Percentiles rank a stretch among this genome's conserved stretches.
Conservation (phyloP, 1,140 invertebrate species). For the Euura lappo region DNA sequence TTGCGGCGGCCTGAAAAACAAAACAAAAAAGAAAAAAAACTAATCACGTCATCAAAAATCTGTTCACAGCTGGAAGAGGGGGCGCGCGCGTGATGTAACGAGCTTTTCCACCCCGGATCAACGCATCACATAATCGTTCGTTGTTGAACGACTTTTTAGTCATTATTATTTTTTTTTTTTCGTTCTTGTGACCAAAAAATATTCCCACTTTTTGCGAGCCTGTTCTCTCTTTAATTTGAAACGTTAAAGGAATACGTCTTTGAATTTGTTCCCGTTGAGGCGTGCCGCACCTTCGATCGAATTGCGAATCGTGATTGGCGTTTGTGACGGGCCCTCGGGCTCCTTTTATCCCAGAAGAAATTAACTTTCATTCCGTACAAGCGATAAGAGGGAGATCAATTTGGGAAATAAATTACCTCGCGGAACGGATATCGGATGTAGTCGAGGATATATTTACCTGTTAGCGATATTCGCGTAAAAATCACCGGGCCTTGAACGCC, state of each 20-base stretch:
- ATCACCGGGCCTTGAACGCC: not conserved
- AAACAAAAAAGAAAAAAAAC: slow-evolving; percentile 43
- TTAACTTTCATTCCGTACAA: not conserved
- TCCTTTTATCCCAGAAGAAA: not conserved
- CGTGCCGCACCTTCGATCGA: not conserved
- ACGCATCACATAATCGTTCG: not conserved
- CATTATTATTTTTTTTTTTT: too few relatives aligned
- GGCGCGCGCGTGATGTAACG: too few relatives aligned
- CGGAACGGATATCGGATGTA: not conserved
- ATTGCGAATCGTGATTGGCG: slow-evolving; percentile 1
- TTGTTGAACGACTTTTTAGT: not conserved
- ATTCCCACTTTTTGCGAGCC: not conserved
- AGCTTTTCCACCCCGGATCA: too few relatives aligned
- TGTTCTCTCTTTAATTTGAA: not conserved
- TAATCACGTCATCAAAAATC: slow-evolving; percentile 21
- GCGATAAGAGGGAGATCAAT: not conserved
- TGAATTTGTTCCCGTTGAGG: too few relatives aligned
- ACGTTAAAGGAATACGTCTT: too few relatives aligned
- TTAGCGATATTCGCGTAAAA: not conserved
- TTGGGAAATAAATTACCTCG: slow-evolving; percentile 3
- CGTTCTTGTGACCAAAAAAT: not conserved
- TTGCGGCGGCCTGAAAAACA: slow-evolving; percentile 58
- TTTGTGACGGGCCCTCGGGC: not conserved
- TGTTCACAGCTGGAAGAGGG: not conserved
- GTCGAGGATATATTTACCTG: not conserved